Evolutionary conservation across 2,797 vertebrate genomes (phyloP).

Genomic region (Propithecus deckenii): DNA sequence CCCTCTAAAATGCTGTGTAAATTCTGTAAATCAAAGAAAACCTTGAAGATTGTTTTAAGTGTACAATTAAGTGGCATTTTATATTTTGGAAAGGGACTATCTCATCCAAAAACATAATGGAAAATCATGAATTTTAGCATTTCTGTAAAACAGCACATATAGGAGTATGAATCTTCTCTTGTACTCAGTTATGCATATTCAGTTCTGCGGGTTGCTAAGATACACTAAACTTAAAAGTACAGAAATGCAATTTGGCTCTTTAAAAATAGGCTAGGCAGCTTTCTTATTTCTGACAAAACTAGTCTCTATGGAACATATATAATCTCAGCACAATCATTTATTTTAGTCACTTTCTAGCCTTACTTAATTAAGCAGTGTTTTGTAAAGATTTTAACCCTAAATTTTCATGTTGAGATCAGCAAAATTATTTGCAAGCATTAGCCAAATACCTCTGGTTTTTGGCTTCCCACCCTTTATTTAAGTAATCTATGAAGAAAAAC

Average conservation of each 20-base stretch:
- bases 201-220: slow-evolving; percentile 70
- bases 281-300: slow-evolving; percentile 68
- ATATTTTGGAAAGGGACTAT: background rate
- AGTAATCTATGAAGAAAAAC: background rate
- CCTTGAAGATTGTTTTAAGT: background rate
- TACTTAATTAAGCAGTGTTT: slow-evolving; percentile 21
- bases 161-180: slow-evolving; percentile 26
- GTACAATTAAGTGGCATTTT: background rate
- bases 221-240: slow-evolving; percentile 71
- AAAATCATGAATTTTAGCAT: slow-evolving; percentile 30
- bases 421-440: slow-evolving; percentile 33
- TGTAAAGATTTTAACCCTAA: slow-evolving; percentile 18
- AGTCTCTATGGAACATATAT: background rate
- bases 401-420: background rate
- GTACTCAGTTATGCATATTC: slow-evolving; percentile 24
- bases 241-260: slow-evolving; percentile 62
- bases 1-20: background rate
- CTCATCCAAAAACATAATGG: slow-evolving; percentile 9
- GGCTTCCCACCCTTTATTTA: background rate
- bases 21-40: slow-evolving; percentile 21
- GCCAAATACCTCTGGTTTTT: background rate
- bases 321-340: slow-evolving; percentile 32
- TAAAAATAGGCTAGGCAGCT: slow-evolving; percentile 70
- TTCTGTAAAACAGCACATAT: background rate
- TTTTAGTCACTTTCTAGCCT: background rate